phyloP scores from a whole-genome alignment of 2,797 vertebrate genomes.

The Cercopithecus neglectus region DNA sequence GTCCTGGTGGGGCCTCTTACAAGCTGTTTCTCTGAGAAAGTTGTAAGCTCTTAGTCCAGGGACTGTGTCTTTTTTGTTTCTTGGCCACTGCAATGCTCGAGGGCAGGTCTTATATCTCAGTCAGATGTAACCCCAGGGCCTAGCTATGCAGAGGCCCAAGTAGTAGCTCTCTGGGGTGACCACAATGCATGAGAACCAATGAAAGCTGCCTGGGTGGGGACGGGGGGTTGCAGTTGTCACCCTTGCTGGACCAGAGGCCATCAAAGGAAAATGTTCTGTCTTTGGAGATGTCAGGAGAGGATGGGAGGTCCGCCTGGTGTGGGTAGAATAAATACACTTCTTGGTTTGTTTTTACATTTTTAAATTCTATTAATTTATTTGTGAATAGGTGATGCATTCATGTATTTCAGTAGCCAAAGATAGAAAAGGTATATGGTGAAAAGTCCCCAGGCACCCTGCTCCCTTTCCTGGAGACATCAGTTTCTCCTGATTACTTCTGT shows the following conservation, averaged over 20 bases:
- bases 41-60: not conserved
- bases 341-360: not conserved
- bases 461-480: not conserved
- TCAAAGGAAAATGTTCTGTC: not conserved
- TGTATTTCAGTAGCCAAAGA: not conserved
- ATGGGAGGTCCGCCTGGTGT: not conserved
- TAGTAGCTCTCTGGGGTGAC: not conserved
- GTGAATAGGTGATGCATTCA: not conserved
- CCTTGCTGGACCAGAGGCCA: not conserved
- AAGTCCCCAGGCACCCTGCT: not conserved
- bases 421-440: not conserved
- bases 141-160: not conserved
- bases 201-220: too few species aligned
- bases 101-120: not conserved
- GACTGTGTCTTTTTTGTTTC: not conserved
- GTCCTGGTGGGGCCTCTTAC: not conserved
- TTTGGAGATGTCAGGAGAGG: not conserved
- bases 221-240: not conserved
- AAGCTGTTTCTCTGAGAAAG: not conserved
- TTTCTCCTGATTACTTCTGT: not conserved
- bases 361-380: not conserved
- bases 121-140: not conserved
- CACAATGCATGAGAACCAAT: not conserved
- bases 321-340: not conserved
- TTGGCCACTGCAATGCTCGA: not conserved